Percentiles rank a stretch among this genome's conserved stretches.
phyloP scores from a whole-genome alignment of 2,113 vertebrate species.

The Corythoichthys haematopterus region DNA sequence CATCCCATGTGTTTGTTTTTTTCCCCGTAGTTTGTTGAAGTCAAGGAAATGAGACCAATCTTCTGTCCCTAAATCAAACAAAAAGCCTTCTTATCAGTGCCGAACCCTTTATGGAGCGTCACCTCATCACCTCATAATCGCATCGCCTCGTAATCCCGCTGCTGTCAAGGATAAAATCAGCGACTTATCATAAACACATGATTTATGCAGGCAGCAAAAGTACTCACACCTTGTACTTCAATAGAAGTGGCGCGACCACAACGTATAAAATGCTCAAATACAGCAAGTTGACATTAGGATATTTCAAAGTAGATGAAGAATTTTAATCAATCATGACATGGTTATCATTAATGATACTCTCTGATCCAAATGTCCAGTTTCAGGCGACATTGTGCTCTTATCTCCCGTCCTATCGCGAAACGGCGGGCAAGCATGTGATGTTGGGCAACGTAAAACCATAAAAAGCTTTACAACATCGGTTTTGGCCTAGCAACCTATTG shows the following conservation, averaged over 20 bases:
- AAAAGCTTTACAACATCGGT: slow-evolving; percentile 66
- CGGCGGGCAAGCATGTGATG: slow-evolving; percentile 67
- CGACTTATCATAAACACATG: slow-evolving; percentile 71
- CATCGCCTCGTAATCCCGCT: slow-evolving; percentile 67
- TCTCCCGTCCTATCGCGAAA: slow-evolving; percentile 68
- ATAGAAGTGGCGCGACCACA: no score
- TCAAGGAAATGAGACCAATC: background rate
- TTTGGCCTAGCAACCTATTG: background rate
- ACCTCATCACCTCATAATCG: slow-evolving; percentile 70
- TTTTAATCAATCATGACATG: no score
- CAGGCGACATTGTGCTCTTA: slow-evolving; percentile 61
- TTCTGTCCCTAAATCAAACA: no score
- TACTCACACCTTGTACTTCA: slow-evolving; percentile 1
- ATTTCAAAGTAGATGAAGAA: no score
- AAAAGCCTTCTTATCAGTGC: slow-evolving; percentile 63
- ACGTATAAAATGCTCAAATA: no score
- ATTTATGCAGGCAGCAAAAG: slow-evolving; percentile 67
- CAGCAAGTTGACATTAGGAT: no score
- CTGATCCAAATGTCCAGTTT: slow-evolving; percentile 1
- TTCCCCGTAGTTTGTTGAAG: background rate
- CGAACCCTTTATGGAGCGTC: slow-evolving; percentile 72
- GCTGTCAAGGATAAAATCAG: slow-evolving; percentile 82
- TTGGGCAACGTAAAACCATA: slow-evolving; percentile 67
- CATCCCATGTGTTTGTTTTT: background rate
- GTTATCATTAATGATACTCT: no score